A percentile compares a stretch with the other conserved stretches of the same genome.
Evolutionary conservation across 2,797 vertebrate genomes (phyloP).

Genomic region (Calcarius lapponicus): DNA sequence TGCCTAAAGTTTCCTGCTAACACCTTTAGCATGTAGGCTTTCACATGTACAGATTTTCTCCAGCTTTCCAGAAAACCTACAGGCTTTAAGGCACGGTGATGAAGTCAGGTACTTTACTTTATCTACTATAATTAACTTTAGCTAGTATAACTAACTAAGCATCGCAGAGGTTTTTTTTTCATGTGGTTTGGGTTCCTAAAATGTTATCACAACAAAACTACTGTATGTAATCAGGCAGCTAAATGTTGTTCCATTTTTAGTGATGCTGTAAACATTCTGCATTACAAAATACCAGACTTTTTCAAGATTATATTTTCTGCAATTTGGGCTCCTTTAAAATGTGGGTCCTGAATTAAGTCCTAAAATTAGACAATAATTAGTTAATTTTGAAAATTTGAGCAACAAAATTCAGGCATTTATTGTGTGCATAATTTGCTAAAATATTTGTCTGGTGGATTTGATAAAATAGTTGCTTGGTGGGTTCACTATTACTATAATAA

Average conservation of each 20-base stretch:
- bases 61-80: neutral
- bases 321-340: neutral
- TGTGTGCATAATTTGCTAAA: neutral
- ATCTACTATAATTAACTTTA: neutral
- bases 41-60: neutral
- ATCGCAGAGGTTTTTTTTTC: neutral
- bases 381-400: neutral
- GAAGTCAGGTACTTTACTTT: neutral
- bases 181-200: neutral
- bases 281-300: neutral
- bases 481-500: neutral
- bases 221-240: neutral
- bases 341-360: neutral
- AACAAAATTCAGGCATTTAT: neutral
- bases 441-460: neutral
- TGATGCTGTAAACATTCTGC: neutral
- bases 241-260: neutral
- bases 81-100: accelerated
- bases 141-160: neutral
- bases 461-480: neutral
- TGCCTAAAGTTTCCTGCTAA: neutral
- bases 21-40: neutral
- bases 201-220: neutral
- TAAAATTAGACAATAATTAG: neutral
- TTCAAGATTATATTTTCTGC: neutral